Percentiles rank a stretch among this genome's conserved stretches.
phyloP scores from a whole-genome alignment of 2,888 invertebrate genomes.

The Eledona agricola region DNA sequence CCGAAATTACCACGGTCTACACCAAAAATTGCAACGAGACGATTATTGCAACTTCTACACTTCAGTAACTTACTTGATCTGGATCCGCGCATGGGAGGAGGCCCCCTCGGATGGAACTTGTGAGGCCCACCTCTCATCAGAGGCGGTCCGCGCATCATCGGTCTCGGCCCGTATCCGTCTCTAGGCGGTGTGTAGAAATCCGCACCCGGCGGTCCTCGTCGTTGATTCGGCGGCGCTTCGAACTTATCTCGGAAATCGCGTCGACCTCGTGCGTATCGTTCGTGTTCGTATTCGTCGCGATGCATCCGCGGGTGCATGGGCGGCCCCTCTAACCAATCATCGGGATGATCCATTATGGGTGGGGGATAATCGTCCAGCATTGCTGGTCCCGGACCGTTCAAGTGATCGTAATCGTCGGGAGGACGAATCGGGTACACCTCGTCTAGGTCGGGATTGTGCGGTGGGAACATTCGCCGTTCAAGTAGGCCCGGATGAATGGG shows the following conservation, averaged over 20 bases:
- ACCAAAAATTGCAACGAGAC: conserved; percentile 19
- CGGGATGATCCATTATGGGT: conserved; percentile 40
- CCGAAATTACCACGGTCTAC: conserved; percentile 56
- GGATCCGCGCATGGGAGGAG: conserved; percentile 44
- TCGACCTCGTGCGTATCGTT: conserved; percentile 51
- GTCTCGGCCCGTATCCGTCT: conserved; percentile 40
- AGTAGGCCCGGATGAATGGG: conserved; percentile 9
- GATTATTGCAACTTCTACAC: neutral
- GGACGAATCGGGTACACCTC: conserved; percentile 36
- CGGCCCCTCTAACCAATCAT: conserved; percentile 38
- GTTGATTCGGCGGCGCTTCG: conserved; percentile 35
- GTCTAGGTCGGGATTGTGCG: conserved; percentile 26
- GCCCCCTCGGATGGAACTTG: conserved; percentile 52
- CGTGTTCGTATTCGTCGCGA: conserved; percentile 43
- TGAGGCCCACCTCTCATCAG: conserved; percentile 45
- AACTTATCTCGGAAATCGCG: conserved; percentile 46
- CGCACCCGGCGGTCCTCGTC: conserved; percentile 40
- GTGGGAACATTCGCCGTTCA: conserved; percentile 31
- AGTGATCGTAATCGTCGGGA: conserved; percentile 31
- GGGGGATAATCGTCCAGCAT: conserved; percentile 41
- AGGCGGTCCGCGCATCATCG: conserved; percentile 49
- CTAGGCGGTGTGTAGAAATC: conserved; percentile 47
- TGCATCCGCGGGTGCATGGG: conserved; percentile 33
- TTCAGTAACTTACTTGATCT: conserved; percentile 34
- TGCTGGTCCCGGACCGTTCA: conserved; percentile 27